Evolutionary conservation across 2,797 vertebrate genomes (phyloP).

Genomic region (Amblyraja radiata): DNA sequence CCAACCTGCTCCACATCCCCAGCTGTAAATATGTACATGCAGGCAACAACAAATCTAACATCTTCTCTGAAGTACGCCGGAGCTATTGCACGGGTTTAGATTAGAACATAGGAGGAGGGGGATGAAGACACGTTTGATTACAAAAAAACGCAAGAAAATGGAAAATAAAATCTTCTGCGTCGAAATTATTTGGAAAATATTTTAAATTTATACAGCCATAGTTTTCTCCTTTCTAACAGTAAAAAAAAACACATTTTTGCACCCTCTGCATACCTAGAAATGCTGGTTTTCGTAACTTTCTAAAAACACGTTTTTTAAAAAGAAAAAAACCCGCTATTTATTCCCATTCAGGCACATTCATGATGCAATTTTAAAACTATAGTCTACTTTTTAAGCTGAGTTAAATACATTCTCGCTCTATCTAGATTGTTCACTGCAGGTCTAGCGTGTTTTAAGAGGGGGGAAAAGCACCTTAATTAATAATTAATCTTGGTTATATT

Average conservation of each 20-base stretch:
- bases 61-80: conserved; percentile 21
- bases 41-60: conserved; percentile 35
- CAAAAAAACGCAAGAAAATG: neutral
- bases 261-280: neutral
- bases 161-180: neutral
- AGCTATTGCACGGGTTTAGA: conserved; percentile 28
- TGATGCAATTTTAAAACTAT: neutral
- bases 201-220: neutral
- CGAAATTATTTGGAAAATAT: conserved; percentile 24
- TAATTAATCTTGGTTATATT: neutral
- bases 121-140: neutral
- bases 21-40: conserved; percentile 34
- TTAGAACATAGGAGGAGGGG: neutral
- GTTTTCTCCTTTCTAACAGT: too few species aligned
- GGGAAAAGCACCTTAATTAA: neutral
- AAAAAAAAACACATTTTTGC: too few species aligned
- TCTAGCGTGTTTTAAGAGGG: neutral
- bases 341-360: neutral
- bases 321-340: neutral
- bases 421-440: neutral
- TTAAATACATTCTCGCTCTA: neutral
- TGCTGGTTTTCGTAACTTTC: neutral
- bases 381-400: neutral
- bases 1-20: conserved; percentile 32
- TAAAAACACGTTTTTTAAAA: neutral